Base-by-base conservation (phyloP, 2,888 invertebrate species). In the Plagiodera versicolora region DNA sequence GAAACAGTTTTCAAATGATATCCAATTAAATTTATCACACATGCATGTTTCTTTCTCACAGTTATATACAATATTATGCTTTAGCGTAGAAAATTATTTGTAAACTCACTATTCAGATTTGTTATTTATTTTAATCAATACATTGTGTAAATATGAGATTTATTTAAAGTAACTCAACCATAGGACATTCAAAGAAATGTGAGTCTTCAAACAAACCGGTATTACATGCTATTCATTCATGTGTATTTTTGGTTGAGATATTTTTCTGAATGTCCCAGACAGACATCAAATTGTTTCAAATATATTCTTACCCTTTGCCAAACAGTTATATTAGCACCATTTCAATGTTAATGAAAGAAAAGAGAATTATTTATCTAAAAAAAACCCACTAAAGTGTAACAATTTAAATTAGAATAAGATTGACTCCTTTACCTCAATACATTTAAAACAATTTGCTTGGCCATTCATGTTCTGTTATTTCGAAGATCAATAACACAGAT, bases 71-170 rank as follows among this genome's bases (percentile, higher is more conserved):
- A 59, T 64, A 56, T 66, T 67, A 67, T 65, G 63, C 65, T 58
- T 53, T 69, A 67, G 67, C 65, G 67, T 68, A 67, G 64, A 69
- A 68, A 69, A 69, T 64, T 66, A 61, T 59, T 52, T 59, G 57
- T 57, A 59, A 57, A 56, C 47, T 57, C 46, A 59, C 63, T 63
- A 60, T 44, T 56, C 60, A 39, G 3, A 14, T 14, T 39, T 14
- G 11, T 39, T 39, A 14, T 14, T 39, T 14, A n/a, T 39, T 39
- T 39, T n/a, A 39, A 39, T 39, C 11, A 3, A n/a, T 39, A 39
- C 39, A 39, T 60, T 50, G 52, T 59, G 51, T 57, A 60, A 60
- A 56, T 58, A 58, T 53, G 54, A 62, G 54, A 61, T 60, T 62
- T n/a, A n/a, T n/a, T n/a, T 54, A 45, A 39, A n/a, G 14, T 39